Conservation (phyloP, 2,888 invertebrate genomes). For the Parapristionchus giblindavisi region DNA sequence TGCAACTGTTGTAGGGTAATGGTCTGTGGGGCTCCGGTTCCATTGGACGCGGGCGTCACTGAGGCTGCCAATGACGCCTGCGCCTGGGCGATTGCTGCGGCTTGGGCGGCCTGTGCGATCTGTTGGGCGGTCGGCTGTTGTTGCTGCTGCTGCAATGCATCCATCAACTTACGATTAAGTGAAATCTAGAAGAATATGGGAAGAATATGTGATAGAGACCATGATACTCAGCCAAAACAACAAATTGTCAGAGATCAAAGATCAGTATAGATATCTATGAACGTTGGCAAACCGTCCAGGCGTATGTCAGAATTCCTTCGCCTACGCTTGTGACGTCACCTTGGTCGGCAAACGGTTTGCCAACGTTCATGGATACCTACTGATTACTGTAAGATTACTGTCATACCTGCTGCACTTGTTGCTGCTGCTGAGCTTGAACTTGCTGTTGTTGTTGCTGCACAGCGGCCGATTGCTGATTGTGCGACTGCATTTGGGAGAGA, state of each 20-base stretch:
- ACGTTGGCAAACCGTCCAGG: too few species aligned
- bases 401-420: slow-evolving; percentile 15
- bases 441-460: background rate
- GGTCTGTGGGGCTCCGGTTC: too few species aligned
- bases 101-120: background rate
- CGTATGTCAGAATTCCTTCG: too few species aligned
- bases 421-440: slow-evolving; percentile 15
- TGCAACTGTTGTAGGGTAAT: too few species aligned
- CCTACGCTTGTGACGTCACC: too few species aligned
- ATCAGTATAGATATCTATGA: too few species aligned
- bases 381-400: too few species aligned
- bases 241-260: too few species aligned
- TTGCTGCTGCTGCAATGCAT: slow-evolving; percentile 30
- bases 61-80: background rate
- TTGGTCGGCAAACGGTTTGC: too few species aligned
- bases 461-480: background rate
- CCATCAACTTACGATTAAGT: background rate
- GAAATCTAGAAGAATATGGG: background rate
- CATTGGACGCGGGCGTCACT: background rate
- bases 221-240: too few species aligned
- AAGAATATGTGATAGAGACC: too few species aligned
- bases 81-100: background rate
- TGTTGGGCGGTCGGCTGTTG: background rate
- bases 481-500: slow-evolving; percentile 37
- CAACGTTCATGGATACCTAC: too few species aligned